These are phyloP conservation scores for Psittacula cyanocephala DNA, from an alignment of 2,113 vertebrate species.

Conservation along the genomic window DNA sequence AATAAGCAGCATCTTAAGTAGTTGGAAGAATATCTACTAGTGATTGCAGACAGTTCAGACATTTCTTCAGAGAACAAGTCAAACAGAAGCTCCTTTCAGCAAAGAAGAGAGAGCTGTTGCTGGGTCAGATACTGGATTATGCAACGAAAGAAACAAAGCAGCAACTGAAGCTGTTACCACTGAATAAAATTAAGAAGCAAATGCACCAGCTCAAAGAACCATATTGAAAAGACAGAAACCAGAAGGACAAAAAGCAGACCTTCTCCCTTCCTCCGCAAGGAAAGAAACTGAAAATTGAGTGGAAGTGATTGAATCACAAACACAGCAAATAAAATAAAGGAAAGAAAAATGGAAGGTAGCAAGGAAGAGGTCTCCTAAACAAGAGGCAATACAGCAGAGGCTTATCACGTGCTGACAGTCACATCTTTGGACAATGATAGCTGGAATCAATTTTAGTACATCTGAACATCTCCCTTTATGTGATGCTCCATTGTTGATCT, in stretches of 20 bases:
- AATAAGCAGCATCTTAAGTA: neutral
- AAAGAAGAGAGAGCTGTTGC: neutral
- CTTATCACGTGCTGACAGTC: neutral
- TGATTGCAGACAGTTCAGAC: neutral
- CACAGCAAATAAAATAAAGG: neutral
- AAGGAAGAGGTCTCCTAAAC: neutral
- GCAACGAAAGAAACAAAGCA: neutral
- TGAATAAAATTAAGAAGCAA: neutral
- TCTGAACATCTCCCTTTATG: neutral
- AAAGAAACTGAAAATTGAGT: neutral
- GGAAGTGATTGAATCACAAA: neutral
- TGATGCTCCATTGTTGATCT: neutral
- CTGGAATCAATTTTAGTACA: neutral
- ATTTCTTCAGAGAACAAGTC: neutral
- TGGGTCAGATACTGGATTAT: neutral
- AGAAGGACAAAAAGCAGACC: neutral
- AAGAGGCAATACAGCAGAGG: neutral
- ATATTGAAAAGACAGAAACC: neutral
- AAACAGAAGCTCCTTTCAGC: slow-evolving; percentile 23
- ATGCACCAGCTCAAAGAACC: neutral
- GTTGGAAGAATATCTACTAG: neutral
- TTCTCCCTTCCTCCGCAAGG: neutral
- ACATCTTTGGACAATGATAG: neutral
- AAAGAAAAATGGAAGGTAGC: neutral
- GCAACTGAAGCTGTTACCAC: neutral